phyloP scores from a whole-genome alignment of 2,797 vertebrate genomes.

The Danio choprae region DNA sequence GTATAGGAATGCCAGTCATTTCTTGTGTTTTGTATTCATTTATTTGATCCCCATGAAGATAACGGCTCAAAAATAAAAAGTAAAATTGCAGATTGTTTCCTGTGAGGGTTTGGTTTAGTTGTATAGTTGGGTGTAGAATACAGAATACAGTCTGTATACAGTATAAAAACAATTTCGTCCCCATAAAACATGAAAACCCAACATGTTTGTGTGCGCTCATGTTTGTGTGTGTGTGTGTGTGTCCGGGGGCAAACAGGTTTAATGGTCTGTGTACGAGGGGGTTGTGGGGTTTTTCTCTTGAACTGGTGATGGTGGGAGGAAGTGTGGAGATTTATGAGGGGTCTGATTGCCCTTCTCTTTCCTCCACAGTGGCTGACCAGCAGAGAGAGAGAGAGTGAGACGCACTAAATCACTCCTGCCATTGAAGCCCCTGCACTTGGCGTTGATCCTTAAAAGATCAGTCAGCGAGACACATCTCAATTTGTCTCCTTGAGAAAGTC shows the following conservation, averaged over 20 bases:
- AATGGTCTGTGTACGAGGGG: constrained; percentile 59
- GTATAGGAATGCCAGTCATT: too few species aligned
- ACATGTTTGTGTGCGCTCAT: constrained; percentile 25
- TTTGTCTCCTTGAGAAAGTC: constrained; percentile 54
- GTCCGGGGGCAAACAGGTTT: constrained; percentile 57
- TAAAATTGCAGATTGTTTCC: too few species aligned
- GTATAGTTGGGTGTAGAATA: too few species aligned
- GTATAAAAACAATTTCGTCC: too few species aligned
- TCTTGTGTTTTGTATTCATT: too few species aligned
- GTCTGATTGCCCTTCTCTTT: constrained; percentile 62
- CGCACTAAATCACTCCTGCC: constrained; percentile 57
- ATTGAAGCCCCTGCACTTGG: constrained; percentile 63
- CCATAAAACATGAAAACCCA: too few species aligned
- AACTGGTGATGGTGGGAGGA: constrained; percentile 63
- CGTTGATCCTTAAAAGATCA: constrained; percentile 60
- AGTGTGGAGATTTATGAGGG: constrained; percentile 66
- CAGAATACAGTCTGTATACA: too few species aligned
- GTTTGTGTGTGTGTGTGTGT: constrained; percentile 33
- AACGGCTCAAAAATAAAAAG: too few species aligned
- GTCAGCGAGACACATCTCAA: constrained; percentile 58
- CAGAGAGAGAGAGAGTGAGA: constrained; percentile 45
- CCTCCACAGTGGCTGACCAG: constrained; percentile 57
- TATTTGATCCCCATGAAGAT: too few species aligned
- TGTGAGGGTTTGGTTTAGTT: too few species aligned
- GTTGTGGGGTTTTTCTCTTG: constrained; percentile 55